phyloP scores from a whole-genome alignment of 2,888 invertebrate species.

The Caenorhabditis auriculariae region DNA sequence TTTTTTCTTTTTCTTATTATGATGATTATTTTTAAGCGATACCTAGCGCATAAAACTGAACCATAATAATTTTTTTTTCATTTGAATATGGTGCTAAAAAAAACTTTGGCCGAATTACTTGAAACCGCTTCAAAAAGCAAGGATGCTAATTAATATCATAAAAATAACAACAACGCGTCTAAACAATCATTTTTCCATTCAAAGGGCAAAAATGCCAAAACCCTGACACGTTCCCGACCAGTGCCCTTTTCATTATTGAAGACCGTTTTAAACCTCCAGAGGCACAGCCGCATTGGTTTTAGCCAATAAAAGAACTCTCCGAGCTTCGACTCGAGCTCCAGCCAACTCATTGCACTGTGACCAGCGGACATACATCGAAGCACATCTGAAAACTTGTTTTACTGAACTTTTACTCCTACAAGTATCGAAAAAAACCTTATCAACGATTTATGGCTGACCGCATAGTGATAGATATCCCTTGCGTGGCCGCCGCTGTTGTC shows the following conservation, averaged over 20 bases:
- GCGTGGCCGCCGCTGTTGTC: slow-evolving; percentile 47
- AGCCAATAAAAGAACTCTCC: slow-evolving; percentile 26
- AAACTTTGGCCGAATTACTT: too few relatives aligned
- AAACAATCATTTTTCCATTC: background rate
- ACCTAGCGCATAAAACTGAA: too few relatives aligned
- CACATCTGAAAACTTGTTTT: slow-evolving; percentile 21
- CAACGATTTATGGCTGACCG: slow-evolving; percentile 24
- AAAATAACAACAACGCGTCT: too few relatives aligned
- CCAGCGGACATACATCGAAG: slow-evolving; percentile 39
- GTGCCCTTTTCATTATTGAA: too few relatives aligned
- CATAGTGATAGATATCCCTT: slow-evolving; percentile 41
- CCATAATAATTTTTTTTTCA: too few relatives aligned
- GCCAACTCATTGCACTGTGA: slow-evolving; percentile 30
- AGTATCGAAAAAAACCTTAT: slow-evolving; percentile 11
- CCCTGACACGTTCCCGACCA: too few relatives aligned
- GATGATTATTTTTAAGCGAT: too few relatives aligned
- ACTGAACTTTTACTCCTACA: background rate
- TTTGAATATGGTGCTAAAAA: too few relatives aligned
- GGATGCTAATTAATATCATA: too few relatives aligned
- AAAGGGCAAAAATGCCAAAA: background rate
- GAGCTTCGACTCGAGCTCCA: slow-evolving; percentile 30
- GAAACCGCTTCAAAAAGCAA: too few relatives aligned
- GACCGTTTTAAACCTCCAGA: too few relatives aligned
- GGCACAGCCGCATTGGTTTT: slow-evolving; percentile 27
- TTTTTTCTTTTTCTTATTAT: too few relatives aligned